phyloP scores from a whole-genome alignment of 2,888 invertebrate species.

The Apamea epomidion region DNA sequence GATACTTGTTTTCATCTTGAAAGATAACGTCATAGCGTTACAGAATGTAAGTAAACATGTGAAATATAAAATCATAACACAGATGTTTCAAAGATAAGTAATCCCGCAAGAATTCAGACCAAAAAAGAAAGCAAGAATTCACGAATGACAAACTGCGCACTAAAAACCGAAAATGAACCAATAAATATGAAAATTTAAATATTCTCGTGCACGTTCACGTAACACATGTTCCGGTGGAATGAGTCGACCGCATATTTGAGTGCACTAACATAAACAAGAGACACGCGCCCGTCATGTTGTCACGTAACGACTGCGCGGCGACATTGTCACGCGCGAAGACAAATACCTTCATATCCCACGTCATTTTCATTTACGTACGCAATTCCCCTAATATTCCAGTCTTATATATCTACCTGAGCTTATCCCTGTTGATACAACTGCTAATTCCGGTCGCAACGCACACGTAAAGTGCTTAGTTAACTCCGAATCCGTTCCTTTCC shows the following conservation, averaged over 20 bases:
- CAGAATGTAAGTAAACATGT: not conserved
- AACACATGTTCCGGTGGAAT: conserved; percentile 22
- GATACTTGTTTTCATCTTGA: conserved; percentile 3
- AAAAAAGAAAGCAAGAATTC: conserved; percentile 18
- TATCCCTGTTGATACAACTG: conserved; percentile 36
- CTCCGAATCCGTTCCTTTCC: conserved; percentile 31
- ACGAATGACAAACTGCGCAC: conserved; percentile 31
- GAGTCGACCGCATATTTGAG: conserved; percentile 55
- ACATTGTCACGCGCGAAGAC: conserved; percentile 39
- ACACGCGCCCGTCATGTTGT: conserved; percentile 4
- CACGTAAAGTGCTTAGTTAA: conserved; percentile 44
- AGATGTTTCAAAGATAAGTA: conserved; percentile 6
- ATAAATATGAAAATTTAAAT: conserved; percentile 43
- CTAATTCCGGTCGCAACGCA: conserved; percentile 38
- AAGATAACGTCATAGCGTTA: not conserved
- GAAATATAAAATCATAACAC: not conserved
- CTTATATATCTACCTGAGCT: conserved; percentile 24
- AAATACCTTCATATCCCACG: conserved; percentile 45
- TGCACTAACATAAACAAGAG: conserved; percentile 52
- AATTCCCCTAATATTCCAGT: conserved; percentile 33
- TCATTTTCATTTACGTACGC: conserved; percentile 44
- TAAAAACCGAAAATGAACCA: conserved; percentile 26
- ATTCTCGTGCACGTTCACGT: conserved; percentile 22
- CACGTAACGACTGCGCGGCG: conserved; percentile 24
- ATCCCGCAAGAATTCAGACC: conserved; percentile 17